Evolutionary conservation across 2,797 vertebrate species (phyloP).

Genomic region (Pelochelys cantorii): DNA sequence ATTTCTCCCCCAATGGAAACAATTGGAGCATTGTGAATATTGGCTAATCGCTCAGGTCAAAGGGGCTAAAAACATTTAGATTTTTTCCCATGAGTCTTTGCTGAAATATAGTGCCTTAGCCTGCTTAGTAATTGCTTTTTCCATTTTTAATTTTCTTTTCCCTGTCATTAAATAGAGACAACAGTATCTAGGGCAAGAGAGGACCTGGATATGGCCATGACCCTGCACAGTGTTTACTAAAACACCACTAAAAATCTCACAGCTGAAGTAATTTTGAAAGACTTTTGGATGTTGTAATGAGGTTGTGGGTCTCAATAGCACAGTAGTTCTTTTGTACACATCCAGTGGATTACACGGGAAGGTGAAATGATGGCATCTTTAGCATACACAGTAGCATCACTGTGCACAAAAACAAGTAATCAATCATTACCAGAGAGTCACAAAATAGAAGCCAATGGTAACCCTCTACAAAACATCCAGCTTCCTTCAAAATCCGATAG

Average conservation of each 20-base stretch:
- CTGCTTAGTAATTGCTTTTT: not conserved
- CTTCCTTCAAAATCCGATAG: not conserved
- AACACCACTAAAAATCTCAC: not conserved
- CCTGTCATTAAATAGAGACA: not conserved
- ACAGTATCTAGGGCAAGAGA: too few species aligned
- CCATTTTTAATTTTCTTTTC: not conserved
- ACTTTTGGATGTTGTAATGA: not conserved
- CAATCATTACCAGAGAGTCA: not conserved
- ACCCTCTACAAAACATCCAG: not conserved
- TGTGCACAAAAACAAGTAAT: constrained; percentile 23
- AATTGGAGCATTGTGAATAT: not conserved
- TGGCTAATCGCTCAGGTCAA: not conserved
- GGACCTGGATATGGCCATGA: not conserved
- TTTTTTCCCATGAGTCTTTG: not conserved
- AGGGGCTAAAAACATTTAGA: not conserved
- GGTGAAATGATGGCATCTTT: not conserved
- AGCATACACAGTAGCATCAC: not conserved
- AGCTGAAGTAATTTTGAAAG: not conserved
- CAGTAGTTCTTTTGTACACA: not conserved
- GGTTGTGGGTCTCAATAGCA: not conserved
- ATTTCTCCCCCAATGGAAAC: not conserved
- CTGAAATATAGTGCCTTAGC: not conserved
- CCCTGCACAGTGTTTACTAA: not conserved
- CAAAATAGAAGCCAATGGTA: not conserved
- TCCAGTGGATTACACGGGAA: not conserved